Evolutionary conservation across 2,113 vertebrate genomes (phyloP).

Genomic region (Sebastes fasciatus): DNA sequence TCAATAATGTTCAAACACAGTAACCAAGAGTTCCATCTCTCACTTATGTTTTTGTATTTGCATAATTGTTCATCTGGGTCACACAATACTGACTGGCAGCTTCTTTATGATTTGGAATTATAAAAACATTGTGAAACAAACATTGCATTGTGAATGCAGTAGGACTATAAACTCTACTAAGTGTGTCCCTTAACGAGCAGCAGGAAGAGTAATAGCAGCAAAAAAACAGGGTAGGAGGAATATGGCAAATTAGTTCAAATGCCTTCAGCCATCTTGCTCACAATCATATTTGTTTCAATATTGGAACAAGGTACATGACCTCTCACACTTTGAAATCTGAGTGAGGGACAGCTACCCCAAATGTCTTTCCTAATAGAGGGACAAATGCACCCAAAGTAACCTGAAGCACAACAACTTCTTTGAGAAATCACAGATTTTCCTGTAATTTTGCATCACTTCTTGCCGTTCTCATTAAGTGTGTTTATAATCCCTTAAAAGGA

Average conservation of each 20-base stretch:
- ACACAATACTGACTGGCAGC: not conserved
- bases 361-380: not conserved
- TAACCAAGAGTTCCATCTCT: not conserved
- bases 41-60: not conserved
- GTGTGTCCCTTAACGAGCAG: conserved; percentile 17
- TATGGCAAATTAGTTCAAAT: conserved; percentile 25
- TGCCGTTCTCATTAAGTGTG: conserved; percentile 10
- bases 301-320: not conserved
- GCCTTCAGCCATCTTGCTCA: not conserved
- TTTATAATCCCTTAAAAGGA: conserved; percentile 10
- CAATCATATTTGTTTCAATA: conserved; percentile 11
- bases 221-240: conserved; percentile 20
- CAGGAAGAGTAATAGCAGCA: conserved; percentile 32
- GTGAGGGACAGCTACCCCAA: not conserved
- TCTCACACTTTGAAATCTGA: not conserved
- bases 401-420: conserved; percentile 11
- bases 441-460: not conserved
- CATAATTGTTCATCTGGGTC: not conserved
- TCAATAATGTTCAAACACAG: not conserved
- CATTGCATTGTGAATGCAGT: conserved; percentile 3
- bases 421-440: not conserved
- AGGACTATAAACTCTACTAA: not conserved
- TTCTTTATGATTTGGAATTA: conserved; percentile 1
- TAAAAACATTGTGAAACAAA: not conserved
- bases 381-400: conserved; percentile 9